Conservation (phyloP, 2,797 vertebrate genomes). For the Centropyge bicolor region DNA sequence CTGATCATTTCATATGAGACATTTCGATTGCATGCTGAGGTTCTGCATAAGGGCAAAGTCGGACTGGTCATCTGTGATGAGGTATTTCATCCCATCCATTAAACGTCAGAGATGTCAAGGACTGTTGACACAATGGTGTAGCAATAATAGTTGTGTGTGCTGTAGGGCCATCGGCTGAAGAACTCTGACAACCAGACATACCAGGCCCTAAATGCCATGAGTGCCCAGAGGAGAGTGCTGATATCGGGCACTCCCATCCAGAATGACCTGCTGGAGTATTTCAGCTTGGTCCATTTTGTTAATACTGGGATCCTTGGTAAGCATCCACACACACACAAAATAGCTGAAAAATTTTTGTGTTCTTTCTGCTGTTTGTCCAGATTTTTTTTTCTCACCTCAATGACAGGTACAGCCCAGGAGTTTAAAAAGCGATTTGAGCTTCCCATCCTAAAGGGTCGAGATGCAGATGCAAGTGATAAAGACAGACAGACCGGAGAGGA, state of each 20-base stretch:
- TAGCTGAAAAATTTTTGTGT: rapidly evolving
- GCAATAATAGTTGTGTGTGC: not conserved
- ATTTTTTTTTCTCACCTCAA: not conserved
- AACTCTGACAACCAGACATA: conserved; percentile 99
- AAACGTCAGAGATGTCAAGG: not conserved
- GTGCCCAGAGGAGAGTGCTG: conserved; percentile 92
- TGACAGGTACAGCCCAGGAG: conserved; percentile 93
- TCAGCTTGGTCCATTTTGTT: conserved; percentile 98
- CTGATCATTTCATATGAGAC: conserved; percentile 99
- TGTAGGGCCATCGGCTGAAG: conserved; percentile 95
- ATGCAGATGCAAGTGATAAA: conserved; percentile 92
- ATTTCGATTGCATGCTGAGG: conserved; percentile 92
- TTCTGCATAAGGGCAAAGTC: conserved; percentile 92
- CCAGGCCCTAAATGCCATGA: conserved; percentile 93
- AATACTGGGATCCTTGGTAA: conserved; percentile 96
- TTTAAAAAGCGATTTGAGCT: conserved; percentile 97
- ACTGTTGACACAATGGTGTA: not conserved
- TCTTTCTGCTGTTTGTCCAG: not conserved
- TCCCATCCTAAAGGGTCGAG: conserved; percentile 95
- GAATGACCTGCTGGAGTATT: conserved; percentile 98
- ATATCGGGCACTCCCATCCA: conserved; percentile 98
- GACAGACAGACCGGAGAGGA: conserved; percentile 92
- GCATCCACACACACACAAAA: conserved; percentile 19
- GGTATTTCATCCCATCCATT: conserved; percentile 76
- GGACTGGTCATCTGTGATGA: conserved; percentile 97